phyloP scores from a whole-genome alignment of 2,113 vertebrate species.

The Sceloporus undulatus region DNA sequence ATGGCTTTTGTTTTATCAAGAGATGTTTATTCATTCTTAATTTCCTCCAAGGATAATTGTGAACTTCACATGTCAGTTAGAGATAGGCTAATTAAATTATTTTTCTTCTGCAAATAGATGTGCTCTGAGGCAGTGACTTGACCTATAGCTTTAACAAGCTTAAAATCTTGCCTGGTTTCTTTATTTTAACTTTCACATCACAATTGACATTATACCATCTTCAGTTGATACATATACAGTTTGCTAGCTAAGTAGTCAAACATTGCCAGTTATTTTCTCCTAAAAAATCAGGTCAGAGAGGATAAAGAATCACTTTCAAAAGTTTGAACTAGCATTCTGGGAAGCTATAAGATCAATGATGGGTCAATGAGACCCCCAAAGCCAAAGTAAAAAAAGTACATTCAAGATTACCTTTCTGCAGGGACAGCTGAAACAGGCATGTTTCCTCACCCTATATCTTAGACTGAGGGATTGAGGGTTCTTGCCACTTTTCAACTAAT shows the following conservation, averaged over 20 bases:
- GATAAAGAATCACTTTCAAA: not conserved
- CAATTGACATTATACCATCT: not conserved
- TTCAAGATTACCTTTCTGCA: not conserved
- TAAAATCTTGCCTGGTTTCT: not conserved
- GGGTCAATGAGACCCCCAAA: not conserved
- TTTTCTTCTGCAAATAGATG: slow-evolving; percentile 3
- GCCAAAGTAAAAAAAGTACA: not conserved
- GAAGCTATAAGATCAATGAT: not conserved
- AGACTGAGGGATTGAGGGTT: too few relatives aligned
- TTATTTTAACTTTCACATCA: not conserved
- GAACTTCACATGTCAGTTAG: slow-evolving; percentile 30
- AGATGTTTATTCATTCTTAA: not conserved
- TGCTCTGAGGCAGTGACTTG: slow-evolving; percentile 17
- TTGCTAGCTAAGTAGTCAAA: not conserved
- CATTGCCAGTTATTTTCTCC: not conserved
- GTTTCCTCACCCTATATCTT: too few relatives aligned
- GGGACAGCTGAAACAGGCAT: not conserved
- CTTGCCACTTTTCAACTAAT: too few relatives aligned
- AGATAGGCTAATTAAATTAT: slow-evolving; percentile 29
- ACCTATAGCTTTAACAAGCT: slow-evolving; percentile 21
- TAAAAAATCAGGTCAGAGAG: not conserved
- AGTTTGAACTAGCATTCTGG: not conserved
- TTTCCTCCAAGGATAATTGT: slow-evolving; percentile 27
- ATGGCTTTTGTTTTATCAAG: slow-evolving; percentile 24
- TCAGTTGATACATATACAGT: not conserved